These are phyloP conservation scores for Clanis bilineata DNA, from an alignment of 2,888 invertebrate genomes.

Conservation along the genomic window DNA sequence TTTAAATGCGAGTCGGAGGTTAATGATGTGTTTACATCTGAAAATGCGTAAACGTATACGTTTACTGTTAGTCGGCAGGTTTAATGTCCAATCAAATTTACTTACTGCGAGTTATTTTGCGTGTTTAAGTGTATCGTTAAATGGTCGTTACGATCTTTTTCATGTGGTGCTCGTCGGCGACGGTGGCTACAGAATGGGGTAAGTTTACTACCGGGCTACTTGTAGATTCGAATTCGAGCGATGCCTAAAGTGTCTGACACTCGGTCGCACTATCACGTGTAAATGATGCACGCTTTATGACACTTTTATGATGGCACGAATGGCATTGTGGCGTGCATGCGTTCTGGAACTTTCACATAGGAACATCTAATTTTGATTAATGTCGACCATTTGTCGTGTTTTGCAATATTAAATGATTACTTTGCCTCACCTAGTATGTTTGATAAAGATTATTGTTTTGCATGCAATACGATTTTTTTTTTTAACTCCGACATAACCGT, in stretches of 20 bases:
- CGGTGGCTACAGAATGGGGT: conserved; percentile 81
- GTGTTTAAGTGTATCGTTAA: conserved; percentile 71
- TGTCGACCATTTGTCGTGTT: background rate
- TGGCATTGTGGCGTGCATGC: conserved; percentile 20
- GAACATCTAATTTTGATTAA: background rate
- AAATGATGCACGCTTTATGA: conserved; percentile 43
- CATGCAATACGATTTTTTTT: no score
- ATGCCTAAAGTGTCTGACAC: conserved; percentile 29
- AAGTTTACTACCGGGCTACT: conserved; percentile 72
- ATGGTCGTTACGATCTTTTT: conserved; percentile 73
- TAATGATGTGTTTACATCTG: conserved; percentile 51
- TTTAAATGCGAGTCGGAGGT: conserved; percentile 30
- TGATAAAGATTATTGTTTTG: no score
- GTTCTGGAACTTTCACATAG: background rate
- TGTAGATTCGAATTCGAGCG: conserved; percentile 66
- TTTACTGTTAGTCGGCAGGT: conserved; percentile 57
- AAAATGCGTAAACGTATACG: conserved; percentile 40
- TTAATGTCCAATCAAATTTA: conserved; percentile 68
- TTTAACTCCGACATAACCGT: no score
- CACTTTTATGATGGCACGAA: conserved; percentile 28
- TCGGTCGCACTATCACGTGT: conserved; percentile 41
- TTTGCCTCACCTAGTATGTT: no score
- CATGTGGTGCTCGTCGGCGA: conserved; percentile 66
- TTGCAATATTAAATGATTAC: no score
- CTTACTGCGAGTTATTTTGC: conserved; percentile 52